Base-by-base conservation (phyloP, 1,140 invertebrate species). In the Drosophila elegans region DNA sequence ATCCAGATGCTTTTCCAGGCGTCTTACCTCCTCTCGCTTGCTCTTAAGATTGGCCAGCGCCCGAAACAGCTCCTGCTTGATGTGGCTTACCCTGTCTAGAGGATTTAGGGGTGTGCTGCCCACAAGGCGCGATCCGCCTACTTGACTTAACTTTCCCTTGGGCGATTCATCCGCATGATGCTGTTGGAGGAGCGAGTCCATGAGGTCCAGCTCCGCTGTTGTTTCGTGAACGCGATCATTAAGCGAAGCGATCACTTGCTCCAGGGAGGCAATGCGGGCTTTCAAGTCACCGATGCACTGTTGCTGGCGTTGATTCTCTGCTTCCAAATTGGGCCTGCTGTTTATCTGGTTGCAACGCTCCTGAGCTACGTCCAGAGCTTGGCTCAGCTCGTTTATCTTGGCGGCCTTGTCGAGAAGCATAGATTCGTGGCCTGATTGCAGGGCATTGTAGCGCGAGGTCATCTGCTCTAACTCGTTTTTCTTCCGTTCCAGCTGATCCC, bases 391-490 rank as follows among this genome's bases (percentile, higher is more conserved):
- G 76, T 94, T 94, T 21, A 94, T 94, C 25, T 93, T 94, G 0
- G 91, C 90, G 0, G 93, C 93, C 60, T 94, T 94, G 32, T 94
- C 94, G 53, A 94, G 80, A 7, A 94, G 54, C 71, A 94, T 91
- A 5, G 93, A 90, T 68, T 94, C 94, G 54, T 94, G 93, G 32
- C 93, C 93, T 27, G 91, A 85, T 38, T 94, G 94, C n/a, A 93
- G 71, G 3, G 94, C 93, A 63, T 93, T 91, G 72, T 94, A 94
- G 10, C 93, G 92, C 29, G 92, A 92, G 48, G 94, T 93, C 57
- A 94, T 80, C 32, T 80, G 78, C 61, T 94, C 93, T 42, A 94
- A 85, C 78, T 94, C 94, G 53, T 93, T 93, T 49, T 94, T 93
- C 91, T 94, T 91, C 42, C 91, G 90, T 5, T 92, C 88, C 11